Base-by-base conservation (phyloP, 2,888 invertebrate species). In the Ischnura elegans region DNA sequence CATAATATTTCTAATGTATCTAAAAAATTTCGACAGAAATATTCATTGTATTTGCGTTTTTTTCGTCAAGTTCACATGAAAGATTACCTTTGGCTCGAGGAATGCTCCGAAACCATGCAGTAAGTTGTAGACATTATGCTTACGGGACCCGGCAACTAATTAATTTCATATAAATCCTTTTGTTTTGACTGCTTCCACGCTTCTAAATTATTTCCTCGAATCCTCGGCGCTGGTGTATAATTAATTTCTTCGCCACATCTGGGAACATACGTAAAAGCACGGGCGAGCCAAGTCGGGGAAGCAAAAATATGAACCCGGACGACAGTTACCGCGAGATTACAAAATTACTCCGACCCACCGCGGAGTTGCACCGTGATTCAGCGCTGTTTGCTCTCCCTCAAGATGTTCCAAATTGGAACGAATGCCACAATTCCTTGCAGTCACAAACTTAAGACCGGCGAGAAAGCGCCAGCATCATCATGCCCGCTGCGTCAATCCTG, bases 401-500 rank as follows among this genome's bases (percentile, higher is more conserved):
- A 76, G 76, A 76, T 76, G 76, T 76, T 76, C 61, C 55, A n/a
- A 90, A 90, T 16, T 43, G 55, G 90, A 61, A 66, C 90, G 61
- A 90, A 90, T 90, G 43, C 61, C 61, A 55, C 51, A 42, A 51
- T 51, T 90, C 61, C 61, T 42, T 6, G 43, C 25, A 55, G 55
- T 55, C 87, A 55, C 55, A 87, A 55, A n/a, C 5, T 21, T 43
- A 66, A 90, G 43, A 43, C 61, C 51, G 29, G 43, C 61, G 43
- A 36, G 43, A n/a, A n/a, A n/a, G n/a, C 90, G 21, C 21, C 61
- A n/a, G 36, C 61, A 21, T 90, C 25, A 42, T 90, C 61, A n/a
- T 42, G 43, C 61, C 51, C 66, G 66, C 51, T 90, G 66, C 90
- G 90, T 90, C 90, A 90, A 61, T 66, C 55, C 47, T 90, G 87